phyloP scores from a whole-genome alignment of 2,888 invertebrate species.

The Galeopsomyia nigrocyanea region DNA sequence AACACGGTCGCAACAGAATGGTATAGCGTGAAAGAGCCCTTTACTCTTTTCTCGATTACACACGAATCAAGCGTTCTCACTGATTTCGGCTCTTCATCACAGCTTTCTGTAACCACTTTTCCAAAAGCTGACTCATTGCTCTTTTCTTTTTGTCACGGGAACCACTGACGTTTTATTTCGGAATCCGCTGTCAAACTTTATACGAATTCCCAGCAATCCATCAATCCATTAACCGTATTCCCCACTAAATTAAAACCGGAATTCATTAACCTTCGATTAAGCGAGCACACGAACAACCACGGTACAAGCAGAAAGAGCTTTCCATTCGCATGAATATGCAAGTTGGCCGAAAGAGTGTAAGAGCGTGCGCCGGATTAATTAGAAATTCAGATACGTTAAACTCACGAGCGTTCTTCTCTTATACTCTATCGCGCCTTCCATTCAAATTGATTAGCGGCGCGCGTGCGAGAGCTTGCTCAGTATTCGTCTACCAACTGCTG shows the following conservation, averaged over 20 bases:
- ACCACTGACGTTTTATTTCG: no score
- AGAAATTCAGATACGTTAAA: constrained; percentile 41
- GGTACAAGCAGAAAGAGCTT: no score
- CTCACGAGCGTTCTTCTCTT: neutral
- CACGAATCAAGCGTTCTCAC: constrained; percentile 6
- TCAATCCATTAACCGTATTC: no score
- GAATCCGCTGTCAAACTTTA: no score
- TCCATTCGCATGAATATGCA: constrained; percentile 19
- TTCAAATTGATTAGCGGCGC: constrained; percentile 34
- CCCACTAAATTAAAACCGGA: no score
- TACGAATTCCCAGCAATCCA: no score
- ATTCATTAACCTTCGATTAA: no score
- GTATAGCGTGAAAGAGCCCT: constrained; percentile 26
- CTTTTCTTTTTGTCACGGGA: no score
- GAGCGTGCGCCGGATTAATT: constrained; percentile 14
- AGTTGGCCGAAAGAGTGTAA: constrained; percentile 6
- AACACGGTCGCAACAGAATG: constrained; percentile 22
- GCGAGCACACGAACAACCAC: no score
- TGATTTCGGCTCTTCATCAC: neutral
- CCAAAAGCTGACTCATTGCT: no score
- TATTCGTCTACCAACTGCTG: no score
- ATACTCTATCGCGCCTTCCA: neutral
- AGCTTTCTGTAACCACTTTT: no score
- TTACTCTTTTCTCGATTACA: constrained; percentile 32
- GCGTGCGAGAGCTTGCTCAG: neutral